Percentiles rank a stretch among this genome's conserved stretches.
Evolutionary conservation across 1,140 invertebrate genomes (phyloP).

Genomic region (Trinorchestia longiramus): DNA sequence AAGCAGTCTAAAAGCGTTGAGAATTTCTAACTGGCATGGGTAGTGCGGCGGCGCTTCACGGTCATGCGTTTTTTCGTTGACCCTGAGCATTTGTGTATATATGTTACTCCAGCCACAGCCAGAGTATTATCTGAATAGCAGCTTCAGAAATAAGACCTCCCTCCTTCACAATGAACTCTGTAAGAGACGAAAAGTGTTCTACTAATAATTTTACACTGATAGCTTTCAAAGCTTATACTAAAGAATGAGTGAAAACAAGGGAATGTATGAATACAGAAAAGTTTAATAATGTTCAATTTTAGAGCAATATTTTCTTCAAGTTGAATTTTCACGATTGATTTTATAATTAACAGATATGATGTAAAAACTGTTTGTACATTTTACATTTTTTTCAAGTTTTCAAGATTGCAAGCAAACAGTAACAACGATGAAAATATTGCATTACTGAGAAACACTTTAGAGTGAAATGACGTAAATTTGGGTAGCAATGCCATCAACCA

Average conservation of each 20-base stretch:
- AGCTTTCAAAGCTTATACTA: background rate
- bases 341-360: background rate
- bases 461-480: too few species aligned
- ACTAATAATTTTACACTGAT: background rate
- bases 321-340: background rate
- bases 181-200: background rate
- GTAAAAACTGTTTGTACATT: too few species aligned
- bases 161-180: slow-evolving; percentile 40
- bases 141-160: slow-evolving; percentile 38
- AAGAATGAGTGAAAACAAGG: background rate
- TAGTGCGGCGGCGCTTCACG: background rate
- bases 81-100: slow-evolving; percentile 35
- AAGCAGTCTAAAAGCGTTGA: slow-evolving; percentile 13
- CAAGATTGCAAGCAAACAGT: too few species aligned
- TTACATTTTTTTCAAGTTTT: too few species aligned
- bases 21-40: background rate
- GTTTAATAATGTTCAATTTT: background rate
- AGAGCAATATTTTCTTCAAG: background rate
- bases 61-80: slow-evolving; percentile 29
- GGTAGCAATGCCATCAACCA: too few species aligned
- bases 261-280: background rate
- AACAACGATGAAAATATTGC: too few species aligned
- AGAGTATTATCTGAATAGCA: slow-evolving; percentile 45
- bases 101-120: slow-evolving; percentile 10
- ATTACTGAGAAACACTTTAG: too few species aligned